Base-by-base conservation (phyloP, 2,113 vertebrate species). In the Leptobrachium leishanense region DNA sequence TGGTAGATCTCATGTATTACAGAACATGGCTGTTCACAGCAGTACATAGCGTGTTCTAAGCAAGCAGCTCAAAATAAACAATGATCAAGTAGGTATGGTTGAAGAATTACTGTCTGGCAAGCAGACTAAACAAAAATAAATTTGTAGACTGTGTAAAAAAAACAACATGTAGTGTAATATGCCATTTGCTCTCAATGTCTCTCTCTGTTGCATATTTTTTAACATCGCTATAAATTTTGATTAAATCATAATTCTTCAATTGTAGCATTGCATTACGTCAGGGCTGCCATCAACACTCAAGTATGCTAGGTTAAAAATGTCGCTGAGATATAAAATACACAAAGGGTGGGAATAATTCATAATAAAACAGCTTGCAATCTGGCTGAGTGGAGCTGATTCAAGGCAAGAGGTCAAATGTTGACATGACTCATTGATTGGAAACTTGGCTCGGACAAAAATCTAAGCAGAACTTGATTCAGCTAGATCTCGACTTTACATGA, bases 351-450 rank as follows among this genome's bases (percentile, higher is more conserved):
- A 64, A 66, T 20, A 62, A 15, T 9, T 13, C 55, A 1, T 6
- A 63, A 12, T 55, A 31, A 59, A 12, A 15, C 3, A 7, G 41
- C 11, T 9, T 41, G 42, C 11, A 4, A 46, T 41, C 54, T 40
- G 1, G 53, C 42, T 40, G 50, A n/a, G 53, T 59, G 10, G 10
- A 59, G 55, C 3, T 8, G 55, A 59, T 13, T 59, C 55, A 59
- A 59, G 55, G 55, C 9, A 59, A 59, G 55, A 20, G 3, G 39
- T 41, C 40, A 79, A 69, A 39, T 11, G 15, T 44, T 76, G 75
- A 76, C 66, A n/a, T 59, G 54, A 68, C 65, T 76, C 42, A 67
- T 43, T 68, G 75, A 76, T 68, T 11, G 75, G 75, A 76, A 76
- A 76, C 75, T 76, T 76, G 75, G 66, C 75, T 39, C 11, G 41